Percentiles rank a stretch among this genome's conserved stretches.
These are phyloP conservation scores for Tribolium castaneum DNA, from an alignment of 1,140 invertebrate species.

Conservation along the genomic window DNA sequence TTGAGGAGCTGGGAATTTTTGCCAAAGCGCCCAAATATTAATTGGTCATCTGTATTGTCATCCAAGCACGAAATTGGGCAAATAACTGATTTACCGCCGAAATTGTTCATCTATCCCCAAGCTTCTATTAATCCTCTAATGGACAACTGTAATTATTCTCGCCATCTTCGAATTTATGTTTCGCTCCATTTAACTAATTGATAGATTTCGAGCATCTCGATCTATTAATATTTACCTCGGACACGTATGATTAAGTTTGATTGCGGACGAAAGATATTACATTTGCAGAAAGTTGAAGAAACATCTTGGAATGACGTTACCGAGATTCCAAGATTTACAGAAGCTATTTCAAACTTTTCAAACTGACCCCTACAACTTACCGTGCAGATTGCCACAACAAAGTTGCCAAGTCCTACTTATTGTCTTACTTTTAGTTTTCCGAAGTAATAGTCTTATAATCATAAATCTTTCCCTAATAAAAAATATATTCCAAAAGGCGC, in stretches of 20 bases:
- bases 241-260: not conserved
- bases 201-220: slow-evolving; percentile 6
- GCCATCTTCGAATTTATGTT: slow-evolving; percentile 22
- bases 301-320: slow-evolving; percentile 31
- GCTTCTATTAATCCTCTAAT: slow-evolving; percentile 15
- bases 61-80: slow-evolving; percentile 26
- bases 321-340: slow-evolving; percentile 39
- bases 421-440: slow-evolving; percentile 14
- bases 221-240: not conserved
- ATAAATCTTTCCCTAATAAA: not conserved
- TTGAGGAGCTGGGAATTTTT: too few species aligned
- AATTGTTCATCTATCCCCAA: slow-evolving; percentile 25
- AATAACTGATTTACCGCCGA: slow-evolving; percentile 37
- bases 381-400: slow-evolving; percentile 25
- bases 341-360: slow-evolving; percentile 34
- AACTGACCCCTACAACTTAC: slow-evolving; percentile 27
- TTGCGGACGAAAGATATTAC: not conserved
- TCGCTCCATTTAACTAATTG: slow-evolving; percentile 13
- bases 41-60: not conserved
- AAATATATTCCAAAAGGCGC: not conserved
- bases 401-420: slow-evolving; percentile 23
- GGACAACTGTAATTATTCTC: slow-evolving; percentile 24
- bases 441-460: slow-evolving; percentile 17
- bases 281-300: slow-evolving; percentile 9
- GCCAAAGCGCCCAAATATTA: too few species aligned